A percentile compares a stretch with the other conserved stretches of the same genome.
Conservation (phyloP, 2,113 vertebrate genomes). For the Ageneiosus marmoratus region DNA sequence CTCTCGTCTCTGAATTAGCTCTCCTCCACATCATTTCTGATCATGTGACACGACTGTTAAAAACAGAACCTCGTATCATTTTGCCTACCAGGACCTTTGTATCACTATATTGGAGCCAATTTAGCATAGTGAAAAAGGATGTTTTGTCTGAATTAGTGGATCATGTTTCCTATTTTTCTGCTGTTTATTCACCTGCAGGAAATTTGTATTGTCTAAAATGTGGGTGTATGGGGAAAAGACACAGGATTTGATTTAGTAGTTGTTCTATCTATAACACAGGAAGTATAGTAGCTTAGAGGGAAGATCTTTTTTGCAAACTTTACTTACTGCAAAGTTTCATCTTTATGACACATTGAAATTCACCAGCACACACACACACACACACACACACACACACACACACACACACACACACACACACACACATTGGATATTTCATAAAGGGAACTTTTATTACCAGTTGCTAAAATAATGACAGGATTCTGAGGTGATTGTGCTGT, state of each 20-base stretch:
- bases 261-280: not conserved
- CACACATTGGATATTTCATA: conserved; percentile 1
- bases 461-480: conserved; percentile 19
- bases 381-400: conserved; percentile 1
- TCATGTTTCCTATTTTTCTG: not conserved
- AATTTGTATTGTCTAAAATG: conserved; percentile 4
- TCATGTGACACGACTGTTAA: conserved; percentile 27
- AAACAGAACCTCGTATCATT: conserved; percentile 21
- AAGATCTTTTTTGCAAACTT: not conserved
- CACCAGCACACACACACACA: not conserved
- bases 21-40: not conserved
- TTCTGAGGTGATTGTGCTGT: not conserved
- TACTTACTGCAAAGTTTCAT: not conserved
- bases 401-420: not conserved
- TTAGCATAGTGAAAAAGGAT: not conserved
- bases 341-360: not conserved
- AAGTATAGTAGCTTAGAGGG: not conserved
- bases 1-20: conserved; percentile 21
- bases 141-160: conserved; percentile 3
- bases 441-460: conserved; percentile 16
- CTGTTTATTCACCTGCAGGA: conserved; percentile 21
- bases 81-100: conserved; percentile 14
- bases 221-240: conserved; percentile 15
- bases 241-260: conserved; percentile 4
- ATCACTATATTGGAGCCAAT: not conserved